These are phyloP conservation scores for Doris montereyensis DNA, from an alignment of 2,888 invertebrate genomes.

Conservation along the genomic window DNA sequence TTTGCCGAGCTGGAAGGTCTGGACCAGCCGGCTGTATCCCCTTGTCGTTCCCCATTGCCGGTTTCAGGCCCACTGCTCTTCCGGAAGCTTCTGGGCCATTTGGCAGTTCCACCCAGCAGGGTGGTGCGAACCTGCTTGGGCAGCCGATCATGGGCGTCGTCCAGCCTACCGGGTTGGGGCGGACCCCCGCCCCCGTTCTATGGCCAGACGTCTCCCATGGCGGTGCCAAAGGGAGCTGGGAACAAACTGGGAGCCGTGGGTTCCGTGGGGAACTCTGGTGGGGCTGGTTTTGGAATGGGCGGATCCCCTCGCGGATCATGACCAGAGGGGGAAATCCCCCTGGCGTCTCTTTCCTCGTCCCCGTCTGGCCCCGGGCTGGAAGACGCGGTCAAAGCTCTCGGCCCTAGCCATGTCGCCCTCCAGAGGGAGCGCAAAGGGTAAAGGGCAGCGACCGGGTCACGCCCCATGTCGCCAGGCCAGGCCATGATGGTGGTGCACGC, in stretches of 20 bases:
- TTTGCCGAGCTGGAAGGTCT: slow-evolving; percentile 34
- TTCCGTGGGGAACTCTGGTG: slow-evolving; percentile 17
- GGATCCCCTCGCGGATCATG: slow-evolving; percentile 38
- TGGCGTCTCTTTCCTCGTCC: slow-evolving; percentile 25
- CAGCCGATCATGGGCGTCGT: too few species aligned
- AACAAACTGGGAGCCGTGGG: background rate
- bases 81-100: background rate
- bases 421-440: background rate
- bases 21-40: slow-evolving; percentile 6
- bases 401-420: slow-evolving; percentile 38
- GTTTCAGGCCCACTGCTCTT: background rate
- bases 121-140: too few species aligned
- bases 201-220: background rate
- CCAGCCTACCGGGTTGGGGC: too few species aligned
- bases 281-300: slow-evolving; percentile 30
- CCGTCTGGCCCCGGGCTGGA: slow-evolving; percentile 40
- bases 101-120: slow-evolving; percentile 11
- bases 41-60: slow-evolving; percentile 14
- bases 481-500: background rate
- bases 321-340: slow-evolving; percentile 39
- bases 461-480: background rate
- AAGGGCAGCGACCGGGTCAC: background rate
- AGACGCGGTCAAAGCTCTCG: slow-evolving; percentile 38
- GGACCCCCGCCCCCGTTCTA: too few species aligned
- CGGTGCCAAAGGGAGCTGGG: background rate